phyloP scores from a whole-genome alignment of 2,888 invertebrate genomes.

The Plutella xylostella region DNA sequence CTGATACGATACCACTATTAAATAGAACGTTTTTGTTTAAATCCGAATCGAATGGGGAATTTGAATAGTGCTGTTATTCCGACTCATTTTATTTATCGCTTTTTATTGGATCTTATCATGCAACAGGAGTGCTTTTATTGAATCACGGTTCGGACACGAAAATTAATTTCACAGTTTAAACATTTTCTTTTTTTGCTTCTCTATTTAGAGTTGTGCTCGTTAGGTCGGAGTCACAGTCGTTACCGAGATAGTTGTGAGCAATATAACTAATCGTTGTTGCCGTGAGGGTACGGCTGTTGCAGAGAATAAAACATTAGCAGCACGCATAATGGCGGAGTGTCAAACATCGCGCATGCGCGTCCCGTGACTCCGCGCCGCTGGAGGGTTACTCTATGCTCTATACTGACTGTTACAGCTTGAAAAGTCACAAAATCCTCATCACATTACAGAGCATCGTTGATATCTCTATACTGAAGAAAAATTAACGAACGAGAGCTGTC shows the following conservation, averaged over 20 bases:
- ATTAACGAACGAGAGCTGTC: too few species aligned
- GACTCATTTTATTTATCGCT: constrained; percentile 50
- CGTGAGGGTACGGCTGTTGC: too few species aligned
- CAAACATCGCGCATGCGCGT: constrained; percentile 38
- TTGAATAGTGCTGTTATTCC: constrained; percentile 62
- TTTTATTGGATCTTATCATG: constrained; percentile 53
- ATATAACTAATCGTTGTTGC: too few species aligned
- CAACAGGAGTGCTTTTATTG: constrained; percentile 58
- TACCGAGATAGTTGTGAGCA: not conserved
- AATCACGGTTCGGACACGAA: constrained; percentile 39
- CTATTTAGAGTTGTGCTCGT: too few species aligned
- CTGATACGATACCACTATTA: constrained; percentile 56
- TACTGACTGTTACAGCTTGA: too few species aligned
- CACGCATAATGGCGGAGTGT: not conserved
- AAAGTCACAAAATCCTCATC: too few species aligned
- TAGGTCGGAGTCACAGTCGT: not conserved
- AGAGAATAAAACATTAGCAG: constrained; percentile 1
- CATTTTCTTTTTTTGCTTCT: too few species aligned
- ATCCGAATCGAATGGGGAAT: constrained; percentile 63
- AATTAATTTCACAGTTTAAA: too few species aligned
- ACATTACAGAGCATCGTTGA: too few species aligned
- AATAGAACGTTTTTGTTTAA: constrained; percentile 68
- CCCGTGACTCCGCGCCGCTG: too few species aligned
- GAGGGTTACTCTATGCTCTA: too few species aligned
- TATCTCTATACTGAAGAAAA: too few species aligned